phyloP scores from a whole-genome alignment of 2,888 invertebrate genomes.

The Lydus trimaculatus region DNA sequence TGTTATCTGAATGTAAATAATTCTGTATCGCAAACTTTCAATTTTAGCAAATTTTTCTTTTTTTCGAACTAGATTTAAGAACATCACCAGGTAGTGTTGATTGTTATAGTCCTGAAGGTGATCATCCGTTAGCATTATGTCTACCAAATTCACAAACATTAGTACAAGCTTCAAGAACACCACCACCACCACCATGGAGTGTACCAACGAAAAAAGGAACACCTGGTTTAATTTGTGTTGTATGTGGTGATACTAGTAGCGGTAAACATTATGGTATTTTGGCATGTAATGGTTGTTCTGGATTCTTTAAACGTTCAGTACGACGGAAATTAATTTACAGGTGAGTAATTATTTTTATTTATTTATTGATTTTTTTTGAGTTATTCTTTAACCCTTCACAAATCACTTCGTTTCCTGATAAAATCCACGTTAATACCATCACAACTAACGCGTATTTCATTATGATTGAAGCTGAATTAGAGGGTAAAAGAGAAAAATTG shows the following conservation, averaged over 20 bases:
- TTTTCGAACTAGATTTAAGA: conserved; percentile 52
- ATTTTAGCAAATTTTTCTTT: conserved; percentile 14
- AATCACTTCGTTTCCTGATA: not conserved
- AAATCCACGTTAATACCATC: conserved; percentile 2
- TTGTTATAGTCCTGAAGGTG: conserved; percentile 59
- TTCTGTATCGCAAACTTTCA: not conserved
- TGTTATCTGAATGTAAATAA: not conserved
- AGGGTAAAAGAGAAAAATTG: conserved; percentile 19
- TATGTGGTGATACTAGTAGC: conserved; percentile 96
- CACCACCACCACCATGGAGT: conserved; percentile 67
- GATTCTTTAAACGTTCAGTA: conserved; percentile 98
- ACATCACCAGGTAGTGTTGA: conserved; percentile 57
- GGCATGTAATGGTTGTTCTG: conserved; percentile 99
- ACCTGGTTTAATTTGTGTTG: conserved; percentile 89
- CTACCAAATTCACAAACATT: conserved; percentile 67
- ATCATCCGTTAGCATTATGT: conserved; percentile 68
- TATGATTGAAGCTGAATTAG: conserved; percentile 34
- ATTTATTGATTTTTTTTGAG: not conserved
- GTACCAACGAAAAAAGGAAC: conserved; percentile 65
- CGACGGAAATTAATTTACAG: conserved; percentile 96
- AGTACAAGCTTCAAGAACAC: conserved; percentile 70
- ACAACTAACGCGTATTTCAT: conserved; percentile 34
- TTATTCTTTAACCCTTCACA: not conserved
- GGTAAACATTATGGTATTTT: conserved; percentile 98
- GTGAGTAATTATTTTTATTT: conserved; percentile 71